Evolutionary conservation across 2,797 vertebrate species (phyloP), one percentile per base, ranked within the genome.

Genomic region (Nannoperca australis): DNA sequence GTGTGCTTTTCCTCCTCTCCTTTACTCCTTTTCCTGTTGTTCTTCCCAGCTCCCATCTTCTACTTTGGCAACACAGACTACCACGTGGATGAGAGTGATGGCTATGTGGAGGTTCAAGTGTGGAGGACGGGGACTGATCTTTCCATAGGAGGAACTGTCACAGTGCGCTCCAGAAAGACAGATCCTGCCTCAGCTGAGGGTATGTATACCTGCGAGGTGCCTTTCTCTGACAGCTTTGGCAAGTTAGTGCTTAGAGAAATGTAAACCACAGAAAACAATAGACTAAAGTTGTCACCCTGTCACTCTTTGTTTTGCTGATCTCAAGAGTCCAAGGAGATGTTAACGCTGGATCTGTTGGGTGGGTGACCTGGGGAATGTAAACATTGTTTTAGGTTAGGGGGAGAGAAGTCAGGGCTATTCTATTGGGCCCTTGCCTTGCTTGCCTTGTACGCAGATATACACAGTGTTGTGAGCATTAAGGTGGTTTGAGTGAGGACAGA

Each of bases 41-140:
- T 61, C 58, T 65, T 55, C 24, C 78, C 87, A 89, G 89, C 94
- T 36, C 98, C 98, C 1, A 70, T 94, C 40, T 97, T 98, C 91
- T 97, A 97, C 94, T 98, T 99, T 36, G 97, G 97, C 2, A 94
- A 93, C 40, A 88, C 91, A 0, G 90, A 93, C 53, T 97, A 98
- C 87, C 94, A 93, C 0, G 96, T 97, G 88, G 97, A 98, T 11
- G 98, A 99, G 92, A 97, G 96, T 9, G 94, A 96, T 0, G 96
- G 96, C 84, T 95, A 91, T 0, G 89, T 98, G 83, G 97, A 98
- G 83, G 95, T 97, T 32, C 90, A 42, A 60, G 96, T 99, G 69
- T 98, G 97, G 97, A 96, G 97, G 87, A 96, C 95, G 0, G 98
- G 98, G 22, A 97, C 96, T 0, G 98, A 99, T 84, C 95, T 99